These are phyloP conservation scores for Lepus timidus DNA, from an alignment of 2,113 vertebrate species.

Conservation along the genomic window DNA sequence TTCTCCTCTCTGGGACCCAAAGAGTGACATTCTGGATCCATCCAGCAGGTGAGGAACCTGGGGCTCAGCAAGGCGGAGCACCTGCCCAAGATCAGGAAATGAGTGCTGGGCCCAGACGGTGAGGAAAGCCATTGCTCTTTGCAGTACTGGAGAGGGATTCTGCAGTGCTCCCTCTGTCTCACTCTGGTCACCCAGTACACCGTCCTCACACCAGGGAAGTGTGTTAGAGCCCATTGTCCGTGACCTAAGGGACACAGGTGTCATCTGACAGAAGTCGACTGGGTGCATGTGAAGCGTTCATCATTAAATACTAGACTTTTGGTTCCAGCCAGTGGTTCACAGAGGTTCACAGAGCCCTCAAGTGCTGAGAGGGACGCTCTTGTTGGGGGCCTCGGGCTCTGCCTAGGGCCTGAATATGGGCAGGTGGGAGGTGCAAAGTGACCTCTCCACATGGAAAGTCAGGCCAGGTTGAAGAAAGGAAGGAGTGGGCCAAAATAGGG, in stretches of 20 bases:
- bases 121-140: background rate
- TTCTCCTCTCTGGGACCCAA: no score
- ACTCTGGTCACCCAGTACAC: background rate
- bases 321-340: background rate
- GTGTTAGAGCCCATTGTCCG: no score
- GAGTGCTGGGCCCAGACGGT: background rate
- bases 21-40: background rate
- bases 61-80: background rate
- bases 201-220: background rate
- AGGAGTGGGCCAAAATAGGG: background rate
- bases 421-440: background rate
- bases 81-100: background rate
- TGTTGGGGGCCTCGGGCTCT: background rate
- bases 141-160: no score
- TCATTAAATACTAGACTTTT: background rate
- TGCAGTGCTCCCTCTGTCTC: background rate
- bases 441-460: background rate
- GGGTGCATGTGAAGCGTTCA: accelerated
- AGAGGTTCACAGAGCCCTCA: background rate
- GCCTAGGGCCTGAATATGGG: background rate
- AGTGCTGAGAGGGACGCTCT: background rate
- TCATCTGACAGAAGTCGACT: background rate
- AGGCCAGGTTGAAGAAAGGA: background rate
- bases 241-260: no score
- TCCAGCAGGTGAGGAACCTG: background rate